These are phyloP conservation scores for Drosophila rhopaloa DNA, from an alignment of 1,140 invertebrate species.

Conservation along the genomic window DNA sequence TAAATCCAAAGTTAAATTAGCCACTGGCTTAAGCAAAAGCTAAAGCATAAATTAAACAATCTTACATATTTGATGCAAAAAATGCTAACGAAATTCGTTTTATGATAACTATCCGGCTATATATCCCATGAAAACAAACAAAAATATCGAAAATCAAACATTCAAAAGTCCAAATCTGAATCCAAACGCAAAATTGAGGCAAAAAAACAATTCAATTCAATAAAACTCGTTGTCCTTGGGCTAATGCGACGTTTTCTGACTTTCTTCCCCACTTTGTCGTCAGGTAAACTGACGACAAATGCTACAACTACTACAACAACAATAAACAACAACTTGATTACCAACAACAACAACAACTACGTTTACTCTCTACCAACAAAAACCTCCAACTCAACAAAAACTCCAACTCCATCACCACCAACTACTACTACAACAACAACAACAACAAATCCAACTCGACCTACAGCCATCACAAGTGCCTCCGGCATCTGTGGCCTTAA, in stretches of 20 bases:
- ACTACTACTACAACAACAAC: conserved; percentile 32
- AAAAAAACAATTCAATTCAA: conserved; percentile 41
- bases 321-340: conserved; percentile 58
- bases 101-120: conserved; percentile 35
- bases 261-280: conserved; percentile 84
- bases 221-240: conserved; percentile 80
- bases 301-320: conserved; percentile 71
- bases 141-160: conserved; percentile 19
- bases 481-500: conserved; percentile 82
- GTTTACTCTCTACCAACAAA: conserved; percentile 35
- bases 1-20: conserved; percentile 79
- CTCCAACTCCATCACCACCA: conserved; percentile 51
- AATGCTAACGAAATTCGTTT: conserved; percentile 70
- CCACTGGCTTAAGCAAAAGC: conserved; percentile 34
- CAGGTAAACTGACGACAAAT: conserved; percentile 85
- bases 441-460: conserved; percentile 48
- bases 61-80: conserved; percentile 80
- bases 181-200: conserved; percentile 44
- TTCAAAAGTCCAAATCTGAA: conserved; percentile 35
- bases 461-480: conserved; percentile 73
- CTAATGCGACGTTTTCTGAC: conserved; percentile 85
- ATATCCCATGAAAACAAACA: conserved; percentile 8
- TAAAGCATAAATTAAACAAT: conserved; percentile 35
- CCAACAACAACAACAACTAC: conserved; percentile 61
- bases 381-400: conserved; percentile 38